Evolutionary conservation across 2,113 vertebrate genomes (phyloP), one percentile per base, ranked within the genome.

Genomic region (Aegotheles bennettii): DNA sequence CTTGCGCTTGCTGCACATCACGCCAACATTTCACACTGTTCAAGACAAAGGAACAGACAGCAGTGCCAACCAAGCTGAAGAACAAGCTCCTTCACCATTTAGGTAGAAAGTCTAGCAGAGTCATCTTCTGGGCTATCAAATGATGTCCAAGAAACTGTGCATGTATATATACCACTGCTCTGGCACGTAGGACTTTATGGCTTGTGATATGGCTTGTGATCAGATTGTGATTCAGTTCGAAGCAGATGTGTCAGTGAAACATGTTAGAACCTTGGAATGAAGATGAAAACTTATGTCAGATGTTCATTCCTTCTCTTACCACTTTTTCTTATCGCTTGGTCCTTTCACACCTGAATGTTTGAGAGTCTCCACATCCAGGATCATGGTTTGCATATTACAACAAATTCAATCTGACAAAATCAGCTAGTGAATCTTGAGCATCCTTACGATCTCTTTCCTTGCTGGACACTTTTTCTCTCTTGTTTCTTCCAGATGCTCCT

Each of bases 41-140:
- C 63, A 29, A 70, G 92, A 90, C 93, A 97, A 84, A 96, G 87
- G 70, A 86, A 9, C 65, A 21, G 85, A 53, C 67, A 80, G 45
- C 24, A 47, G 0, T 60, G 77, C 70, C 84, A 84, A 0, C 51
- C 70, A n/a, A 53, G 36, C 15, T 57, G 78, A 59, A 91, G 76
- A 89, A 26, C 16, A 19, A 51, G 4, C 12, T 65, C 2, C 0
- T 18, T 59, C 59, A 21, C 25, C 23, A 4, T n/a, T 67, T 85
- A 51, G 71, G 19, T 54, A 31, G n/a, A 51, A 43, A 63, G 50
- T 63, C 7, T 10, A 57, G 57, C 69, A 91, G 69, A 75, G 64
- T 15, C 40, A 54, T 79, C 63, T 85, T 75, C 70, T 83, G 71
- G 88, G 79, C 19, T 75, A 33, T 68, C 47, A 47, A 6, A 31